A percentile compares a stretch with the other conserved stretches of the same genome.
These are phyloP conservation scores for Sebastes glaucus DNA, from an alignment of 2,797 vertebrate species.

Conservation along the genomic window DNA sequence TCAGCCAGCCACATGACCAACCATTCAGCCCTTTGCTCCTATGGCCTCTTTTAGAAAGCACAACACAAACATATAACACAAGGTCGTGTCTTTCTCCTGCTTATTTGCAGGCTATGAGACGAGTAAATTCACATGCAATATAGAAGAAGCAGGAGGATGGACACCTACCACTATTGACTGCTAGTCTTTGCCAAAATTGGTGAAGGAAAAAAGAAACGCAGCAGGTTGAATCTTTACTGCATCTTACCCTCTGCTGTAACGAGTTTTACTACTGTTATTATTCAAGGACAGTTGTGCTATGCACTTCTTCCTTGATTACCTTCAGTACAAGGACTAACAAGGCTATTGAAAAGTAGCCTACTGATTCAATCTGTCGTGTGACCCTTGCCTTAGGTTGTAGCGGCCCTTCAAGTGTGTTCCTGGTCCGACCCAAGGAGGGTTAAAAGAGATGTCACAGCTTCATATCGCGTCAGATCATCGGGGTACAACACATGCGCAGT, in stretches of 20 bases:
- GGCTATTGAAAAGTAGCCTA: background rate
- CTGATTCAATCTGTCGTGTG: background rate
- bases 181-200: background rate
- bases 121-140: background rate
- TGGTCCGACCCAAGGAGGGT: background rate
- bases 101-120: too few species aligned
- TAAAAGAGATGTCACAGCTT: background rate
- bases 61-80: background rate
- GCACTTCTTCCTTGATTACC: background rate
- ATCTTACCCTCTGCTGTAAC: background rate
- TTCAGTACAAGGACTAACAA: background rate
- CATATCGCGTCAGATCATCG: background rate
- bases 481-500: background rate
- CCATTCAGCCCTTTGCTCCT: slow-evolving; percentile 1
- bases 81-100: background rate
- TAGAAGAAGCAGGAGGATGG: background rate
- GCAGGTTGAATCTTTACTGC: background rate
- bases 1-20: background rate
- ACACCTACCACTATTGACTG: background rate
- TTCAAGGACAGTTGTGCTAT: background rate
- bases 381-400: background rate
- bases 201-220: background rate
- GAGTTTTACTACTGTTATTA: background rate
- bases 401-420: background rate
- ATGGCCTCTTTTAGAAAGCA: background rate